phyloP scores from a whole-genome alignment of 2,888 invertebrate genomes.

The Brachypalpus laphriformis region DNA sequence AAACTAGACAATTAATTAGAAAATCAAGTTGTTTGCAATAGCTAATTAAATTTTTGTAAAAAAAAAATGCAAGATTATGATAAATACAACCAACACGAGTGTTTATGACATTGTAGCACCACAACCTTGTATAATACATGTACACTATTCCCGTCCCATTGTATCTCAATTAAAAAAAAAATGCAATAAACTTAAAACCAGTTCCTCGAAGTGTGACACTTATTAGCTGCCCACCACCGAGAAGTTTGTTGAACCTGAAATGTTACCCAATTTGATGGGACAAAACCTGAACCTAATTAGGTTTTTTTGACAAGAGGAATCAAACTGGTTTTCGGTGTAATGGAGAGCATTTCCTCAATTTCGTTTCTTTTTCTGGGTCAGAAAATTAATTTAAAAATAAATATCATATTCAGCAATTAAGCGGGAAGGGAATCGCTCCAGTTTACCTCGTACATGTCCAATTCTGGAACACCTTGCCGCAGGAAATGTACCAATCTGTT shows the following conservation, averaged over 20 bases:
- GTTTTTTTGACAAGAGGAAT: not conserved
- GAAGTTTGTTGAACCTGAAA: slow-evolving; percentile 12
- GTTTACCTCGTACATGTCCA: slow-evolving; percentile 86
- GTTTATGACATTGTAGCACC: not conserved
- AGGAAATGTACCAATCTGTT: slow-evolving; percentile 89
- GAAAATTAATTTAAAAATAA: not conserved
- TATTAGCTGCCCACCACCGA: not conserved
- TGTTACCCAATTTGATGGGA: not conserved
- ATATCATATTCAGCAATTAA: not conserved
- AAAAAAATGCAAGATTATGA: not conserved
- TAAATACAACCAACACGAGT: not conserved
- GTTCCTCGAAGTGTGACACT: not conserved
- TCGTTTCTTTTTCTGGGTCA: slow-evolving; percentile 44
- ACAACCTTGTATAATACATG: not conserved
- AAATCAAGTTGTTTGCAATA: slow-evolving; percentile 1
- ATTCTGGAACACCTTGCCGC: slow-evolving; percentile 89
- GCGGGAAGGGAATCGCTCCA: not conserved
- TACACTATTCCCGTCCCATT: not conserved
- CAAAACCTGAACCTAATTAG: not conserved
- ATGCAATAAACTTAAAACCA: not conserved
- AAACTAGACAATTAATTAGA: not conserved
- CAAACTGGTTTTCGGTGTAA: not conserved
- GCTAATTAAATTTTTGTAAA: not conserved
- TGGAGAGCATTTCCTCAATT: not conserved
- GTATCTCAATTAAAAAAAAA: not conserved